Evolutionary conservation across 2,113 vertebrate genomes (phyloP).

Genomic region (Condylura cristata): DNA sequence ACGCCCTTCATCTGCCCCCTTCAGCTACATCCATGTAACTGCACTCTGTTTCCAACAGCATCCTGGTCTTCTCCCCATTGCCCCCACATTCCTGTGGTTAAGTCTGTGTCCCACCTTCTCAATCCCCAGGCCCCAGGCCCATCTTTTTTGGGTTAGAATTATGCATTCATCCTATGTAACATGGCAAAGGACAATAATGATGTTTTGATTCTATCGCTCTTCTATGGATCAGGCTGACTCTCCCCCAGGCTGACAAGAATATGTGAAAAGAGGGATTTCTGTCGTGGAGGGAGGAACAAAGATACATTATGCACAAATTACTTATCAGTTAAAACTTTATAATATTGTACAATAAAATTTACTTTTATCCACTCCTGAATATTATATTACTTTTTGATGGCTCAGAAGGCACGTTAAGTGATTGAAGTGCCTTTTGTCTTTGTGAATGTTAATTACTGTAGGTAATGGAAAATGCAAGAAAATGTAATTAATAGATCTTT

Average conservation of each 20-base stretch:
- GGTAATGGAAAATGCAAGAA: constrained; percentile 29
- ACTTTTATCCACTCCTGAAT: background rate
- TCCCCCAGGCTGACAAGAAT: background rate
- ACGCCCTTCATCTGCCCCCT: background rate
- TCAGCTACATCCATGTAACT: background rate
- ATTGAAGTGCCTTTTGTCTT: constrained; percentile 30
- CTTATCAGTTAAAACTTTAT: background rate
- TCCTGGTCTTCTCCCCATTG: background rate
- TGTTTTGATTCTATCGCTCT: background rate
- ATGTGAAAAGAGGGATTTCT: background rate
- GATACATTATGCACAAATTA: background rate
- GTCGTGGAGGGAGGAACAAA: background rate
- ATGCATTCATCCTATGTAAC: background rate
- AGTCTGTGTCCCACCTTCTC: background rate
- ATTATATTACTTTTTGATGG: constrained; percentile 44
- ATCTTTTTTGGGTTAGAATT: background rate
- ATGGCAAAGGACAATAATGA: background rate
- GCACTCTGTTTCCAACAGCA: background rate
- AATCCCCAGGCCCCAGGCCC: background rate
- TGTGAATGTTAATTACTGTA: constrained; percentile 42
- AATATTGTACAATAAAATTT: constrained; percentile 29
- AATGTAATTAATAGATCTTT: constrained; percentile 35
- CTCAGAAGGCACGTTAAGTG: constrained; percentile 5
- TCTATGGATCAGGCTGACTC: background rate
- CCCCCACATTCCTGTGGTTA: background rate